Evolutionary conservation across 2,888 invertebrate species (phyloP).

Genomic region (Tetramorium bicarinatum): DNA sequence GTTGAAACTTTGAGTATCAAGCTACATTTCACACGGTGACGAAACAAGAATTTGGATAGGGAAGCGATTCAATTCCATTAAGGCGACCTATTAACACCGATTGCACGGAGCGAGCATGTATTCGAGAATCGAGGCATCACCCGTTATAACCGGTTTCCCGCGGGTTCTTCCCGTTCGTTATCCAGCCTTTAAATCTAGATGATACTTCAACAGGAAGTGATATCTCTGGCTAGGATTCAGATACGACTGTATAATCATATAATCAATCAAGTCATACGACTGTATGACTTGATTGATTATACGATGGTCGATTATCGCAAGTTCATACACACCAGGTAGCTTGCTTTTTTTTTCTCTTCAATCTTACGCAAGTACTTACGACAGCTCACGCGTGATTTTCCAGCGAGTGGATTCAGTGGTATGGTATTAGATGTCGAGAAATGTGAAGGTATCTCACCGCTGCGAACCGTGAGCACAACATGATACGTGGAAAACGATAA

Average conservation of each 20-base stretch:
- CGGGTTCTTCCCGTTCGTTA: conserved; percentile 32
- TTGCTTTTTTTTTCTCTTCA: conserved; percentile 28
- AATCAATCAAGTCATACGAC: no score
- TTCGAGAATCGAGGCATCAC: conserved; percentile 28
- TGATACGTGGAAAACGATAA: conserved; percentile 1
- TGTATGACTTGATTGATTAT: not conserved
- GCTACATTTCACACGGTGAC: not conserved
- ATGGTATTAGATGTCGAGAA: not conserved
- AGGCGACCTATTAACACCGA: conserved; percentile 30
- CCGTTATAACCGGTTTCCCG: conserved; percentile 68
- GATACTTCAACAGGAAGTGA: conserved; percentile 19
- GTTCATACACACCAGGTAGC: not conserved
- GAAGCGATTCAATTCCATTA: not conserved
- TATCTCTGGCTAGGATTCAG: not conserved
- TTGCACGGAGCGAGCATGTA: not conserved
- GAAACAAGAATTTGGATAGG: conserved; percentile 26
- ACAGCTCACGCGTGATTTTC: conserved; percentile 43
- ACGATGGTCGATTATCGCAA: not conserved
- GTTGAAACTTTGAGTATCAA: not conserved
- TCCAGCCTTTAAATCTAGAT: not conserved
- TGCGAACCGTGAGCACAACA: not conserved
- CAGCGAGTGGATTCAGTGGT: conserved; percentile 20
- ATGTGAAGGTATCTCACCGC: conserved; percentile 8
- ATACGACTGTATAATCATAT: not conserved
- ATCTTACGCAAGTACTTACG: conserved; percentile 52